Base-by-base conservation (phyloP, 2,797 vertebrate genomes). In the Paedocypris micromegethes region DNA sequence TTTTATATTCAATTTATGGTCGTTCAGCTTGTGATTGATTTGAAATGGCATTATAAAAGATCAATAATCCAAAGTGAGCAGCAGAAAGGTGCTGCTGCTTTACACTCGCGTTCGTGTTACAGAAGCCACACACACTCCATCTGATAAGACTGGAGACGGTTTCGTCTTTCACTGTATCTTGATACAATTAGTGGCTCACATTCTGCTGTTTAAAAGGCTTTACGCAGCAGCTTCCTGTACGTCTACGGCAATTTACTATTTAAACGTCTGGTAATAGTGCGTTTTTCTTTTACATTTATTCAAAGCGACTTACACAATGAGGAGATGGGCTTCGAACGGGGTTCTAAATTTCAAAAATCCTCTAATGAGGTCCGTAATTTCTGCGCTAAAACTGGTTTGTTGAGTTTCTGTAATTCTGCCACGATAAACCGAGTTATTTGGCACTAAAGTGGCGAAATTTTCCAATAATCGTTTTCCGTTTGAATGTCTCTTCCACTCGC, bases 381-480 rank as follows among this genome's bases (percentile, higher is more conserved):
- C 23, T 23, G 23, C 23, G 23, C 23, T 23, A 23, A 23, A 63
- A 63, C 46, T 52, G 44, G 40, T 62, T 63, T 50, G 38, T 44
- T 1, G 5, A 57, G 50, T 63, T 57, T 46, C 64, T 62, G 61
- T 52, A 66, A 65, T 66, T 71, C 66, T 55, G 46, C 48, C 37
- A 62, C 47, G 43, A 63, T 65, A 49, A 53, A 66, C 53, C 9
- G 50, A 38, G 61, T 3, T 3, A 55, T 23, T 46, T 45, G 43
- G 48, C 2, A 49, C 5, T 39, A 8, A 61, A 58, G 5, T 60
- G 46, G 46, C 46, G 23, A 67, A 56, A 54, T 53, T 68, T 72
- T 72, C 3, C 60, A 55, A 48, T 76, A 78, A 78, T 63, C 53
- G 52, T 76, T 78, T 78, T 74, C 50, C 47, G 60, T 73, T 64